Evolutionary conservation across 2,797 vertebrate genomes (phyloP).

Genomic region (Acipenser transmontanus): DNA sequence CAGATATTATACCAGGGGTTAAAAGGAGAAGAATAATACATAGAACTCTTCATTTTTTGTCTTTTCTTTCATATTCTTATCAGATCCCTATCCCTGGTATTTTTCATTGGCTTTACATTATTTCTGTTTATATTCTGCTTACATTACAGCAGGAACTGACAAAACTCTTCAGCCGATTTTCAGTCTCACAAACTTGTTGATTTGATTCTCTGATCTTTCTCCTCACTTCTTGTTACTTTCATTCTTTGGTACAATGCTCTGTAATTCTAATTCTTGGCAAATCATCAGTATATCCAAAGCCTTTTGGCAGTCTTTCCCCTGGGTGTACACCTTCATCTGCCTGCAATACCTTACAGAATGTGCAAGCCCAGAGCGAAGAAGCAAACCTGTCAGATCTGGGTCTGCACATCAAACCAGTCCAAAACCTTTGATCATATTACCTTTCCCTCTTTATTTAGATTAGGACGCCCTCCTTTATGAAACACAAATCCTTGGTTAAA

Average conservation of each 20-base stretch:
- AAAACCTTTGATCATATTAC: slow-evolving; percentile 37
- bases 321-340: slow-evolving; percentile 35
- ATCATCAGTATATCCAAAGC: slow-evolving; percentile 29
- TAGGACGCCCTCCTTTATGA: slow-evolving; percentile 5
- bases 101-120: too few species aligned
- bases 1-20: too few species aligned
- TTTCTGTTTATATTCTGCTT: too few species aligned
- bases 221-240: slow-evolving; percentile 26
- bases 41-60: too few species aligned
- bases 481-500: background rate
- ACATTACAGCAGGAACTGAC: background rate
- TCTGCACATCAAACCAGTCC: slow-evolving; percentile 37
- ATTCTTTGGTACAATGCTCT: slow-evolving; percentile 35
- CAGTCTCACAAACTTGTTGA: slow-evolving; percentile 2
- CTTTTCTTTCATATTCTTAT: too few species aligned
- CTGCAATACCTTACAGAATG: slow-evolving; percentile 33
- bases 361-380: slow-evolving; percentile 28
- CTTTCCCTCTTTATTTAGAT: slow-evolving; percentile 20
- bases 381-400: slow-evolving; percentile 25
- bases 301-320: slow-evolving; percentile 30
- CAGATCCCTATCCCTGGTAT: too few species aligned
- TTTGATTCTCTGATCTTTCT: slow-evolving; percentile 31
- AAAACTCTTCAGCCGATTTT: background rate
- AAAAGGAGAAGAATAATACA: too few species aligned
- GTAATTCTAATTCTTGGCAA: slow-evolving; percentile 38